Conservation (phyloP, 2,888 invertebrate species). For the Malthinus flaveolus region DNA sequence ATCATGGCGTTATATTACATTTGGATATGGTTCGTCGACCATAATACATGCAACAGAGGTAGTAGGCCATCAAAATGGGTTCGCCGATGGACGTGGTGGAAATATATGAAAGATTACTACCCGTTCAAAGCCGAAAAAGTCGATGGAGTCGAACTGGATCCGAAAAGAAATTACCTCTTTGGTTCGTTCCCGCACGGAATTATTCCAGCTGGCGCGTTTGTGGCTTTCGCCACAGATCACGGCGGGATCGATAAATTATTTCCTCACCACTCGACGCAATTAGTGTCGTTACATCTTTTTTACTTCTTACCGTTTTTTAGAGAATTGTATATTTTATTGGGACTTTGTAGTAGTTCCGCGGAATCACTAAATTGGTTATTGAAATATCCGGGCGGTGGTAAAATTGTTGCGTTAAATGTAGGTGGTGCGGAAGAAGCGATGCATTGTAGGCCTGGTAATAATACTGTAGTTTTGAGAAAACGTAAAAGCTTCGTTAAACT, state of each 20-base stretch:
- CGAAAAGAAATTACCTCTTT: conserved; percentile 80
- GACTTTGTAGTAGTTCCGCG: conserved; percentile 62
- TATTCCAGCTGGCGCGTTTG: conserved; percentile 77
- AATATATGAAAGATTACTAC: conserved; percentile 79
- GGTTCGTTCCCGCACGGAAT: conserved; percentile 83
- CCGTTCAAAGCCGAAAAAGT: conserved; percentile 82
- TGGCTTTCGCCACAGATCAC: conserved; percentile 76
- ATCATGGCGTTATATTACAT: conserved; percentile 62
- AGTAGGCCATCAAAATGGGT: conserved; percentile 56
- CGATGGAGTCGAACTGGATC: conserved; percentile 81
- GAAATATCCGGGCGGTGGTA: conserved; percentile 57
- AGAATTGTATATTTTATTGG: conserved; percentile 62
- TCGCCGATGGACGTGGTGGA: conserved; percentile 71
- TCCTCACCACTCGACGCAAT: conserved; percentile 55
- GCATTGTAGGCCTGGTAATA: conserved; percentile 76
- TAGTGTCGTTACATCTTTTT: conserved; percentile 66
- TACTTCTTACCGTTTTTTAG: conserved; percentile 74
- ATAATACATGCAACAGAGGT: conserved; percentile 61
- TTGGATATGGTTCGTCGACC: conserved; percentile 65
- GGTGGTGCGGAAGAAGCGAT: conserved; percentile 91
- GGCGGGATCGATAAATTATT: conserved; percentile 56
- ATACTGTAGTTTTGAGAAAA: conserved; percentile 71
- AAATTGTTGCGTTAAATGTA: conserved; percentile 74
- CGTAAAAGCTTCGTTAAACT: conserved; percentile 63
- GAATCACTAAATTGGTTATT: conserved; percentile 70